phyloP scores from a whole-genome alignment of 2,797 vertebrate genomes.

The Trachurus trachurus region DNA sequence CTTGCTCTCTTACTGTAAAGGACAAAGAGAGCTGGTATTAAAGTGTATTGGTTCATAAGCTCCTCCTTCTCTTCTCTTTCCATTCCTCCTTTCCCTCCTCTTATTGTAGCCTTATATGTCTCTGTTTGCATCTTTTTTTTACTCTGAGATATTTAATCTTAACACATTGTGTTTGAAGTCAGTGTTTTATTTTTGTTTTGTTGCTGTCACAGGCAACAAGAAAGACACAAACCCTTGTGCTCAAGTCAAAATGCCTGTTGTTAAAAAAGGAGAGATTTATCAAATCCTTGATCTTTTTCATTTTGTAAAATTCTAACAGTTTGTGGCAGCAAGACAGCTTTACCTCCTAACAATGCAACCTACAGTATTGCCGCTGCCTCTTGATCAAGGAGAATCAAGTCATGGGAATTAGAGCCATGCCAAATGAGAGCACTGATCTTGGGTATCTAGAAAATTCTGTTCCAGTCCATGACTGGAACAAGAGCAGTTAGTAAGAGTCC shows the following conservation, averaged over 20 bases:
- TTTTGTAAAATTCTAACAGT: background rate
- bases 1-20: slow-evolving; percentile 36
- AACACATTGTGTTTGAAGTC: background rate
- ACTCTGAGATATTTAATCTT: background rate
- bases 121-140: background rate
- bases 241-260: no score
- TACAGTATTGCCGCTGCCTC: background rate
- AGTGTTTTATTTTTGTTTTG: background rate
- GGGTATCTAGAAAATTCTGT: no score
- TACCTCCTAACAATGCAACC: background rate
- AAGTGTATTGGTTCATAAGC: slow-evolving; percentile 15
- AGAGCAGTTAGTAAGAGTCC: no score
- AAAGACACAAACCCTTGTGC: no score
- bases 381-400: no score
- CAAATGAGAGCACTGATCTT: background rate
- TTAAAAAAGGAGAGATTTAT: no score
- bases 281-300: no score
- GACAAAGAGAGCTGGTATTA: slow-evolving; percentile 7
- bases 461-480: no score
- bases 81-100: no score
- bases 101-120: background rate
- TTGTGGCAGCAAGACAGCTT: background rate
- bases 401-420: background rate
- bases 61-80: background rate
- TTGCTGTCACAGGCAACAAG: no score